These are phyloP conservation scores for Brenthis hecate DNA, from an alignment of 2,888 invertebrate species.

Conservation along the genomic window DNA sequence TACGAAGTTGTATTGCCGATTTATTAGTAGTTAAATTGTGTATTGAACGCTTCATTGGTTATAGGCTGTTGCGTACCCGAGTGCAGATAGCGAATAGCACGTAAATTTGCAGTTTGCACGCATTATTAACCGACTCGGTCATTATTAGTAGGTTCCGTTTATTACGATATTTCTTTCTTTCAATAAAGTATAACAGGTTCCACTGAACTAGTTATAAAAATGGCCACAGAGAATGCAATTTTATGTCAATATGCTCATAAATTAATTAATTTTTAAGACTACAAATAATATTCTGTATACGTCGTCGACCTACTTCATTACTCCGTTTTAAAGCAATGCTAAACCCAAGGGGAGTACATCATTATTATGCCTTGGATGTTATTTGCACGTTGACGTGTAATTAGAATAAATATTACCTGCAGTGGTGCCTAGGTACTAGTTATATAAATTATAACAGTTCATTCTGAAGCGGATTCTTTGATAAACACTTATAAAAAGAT, in stretches of 20 bases:
- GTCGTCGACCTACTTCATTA: neutral
- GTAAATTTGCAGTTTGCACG: neutral
- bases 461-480: no score
- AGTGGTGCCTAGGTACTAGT: no score
- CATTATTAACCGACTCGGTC: constrained; percentile 4
- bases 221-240: neutral
- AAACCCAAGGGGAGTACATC: constrained; percentile 2
- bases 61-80: constrained; percentile 29
- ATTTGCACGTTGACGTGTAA: neutral
- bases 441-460: no score
- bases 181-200: constrained; percentile 4
- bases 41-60: constrained; percentile 36
- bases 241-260: neutral
- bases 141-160: constrained; percentile 9
- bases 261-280: neutral
- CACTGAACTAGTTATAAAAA: constrained; percentile 1
- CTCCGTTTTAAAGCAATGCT: neutral
- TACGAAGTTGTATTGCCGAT: neutral
- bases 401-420: neutral
- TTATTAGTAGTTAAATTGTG: constrained; percentile 29
- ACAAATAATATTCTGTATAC: neutral
- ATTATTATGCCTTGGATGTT: constrained; percentile 7
- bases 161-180: neutral
- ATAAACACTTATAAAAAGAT: no score
- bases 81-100: constrained; percentile 26